A percentile compares a stretch with the other conserved stretches of the same genome.
These are phyloP conservation scores for Pantherophis vulpinus DNA, from an alignment of 2,797 vertebrate genomes.

Conservation along the genomic window DNA sequence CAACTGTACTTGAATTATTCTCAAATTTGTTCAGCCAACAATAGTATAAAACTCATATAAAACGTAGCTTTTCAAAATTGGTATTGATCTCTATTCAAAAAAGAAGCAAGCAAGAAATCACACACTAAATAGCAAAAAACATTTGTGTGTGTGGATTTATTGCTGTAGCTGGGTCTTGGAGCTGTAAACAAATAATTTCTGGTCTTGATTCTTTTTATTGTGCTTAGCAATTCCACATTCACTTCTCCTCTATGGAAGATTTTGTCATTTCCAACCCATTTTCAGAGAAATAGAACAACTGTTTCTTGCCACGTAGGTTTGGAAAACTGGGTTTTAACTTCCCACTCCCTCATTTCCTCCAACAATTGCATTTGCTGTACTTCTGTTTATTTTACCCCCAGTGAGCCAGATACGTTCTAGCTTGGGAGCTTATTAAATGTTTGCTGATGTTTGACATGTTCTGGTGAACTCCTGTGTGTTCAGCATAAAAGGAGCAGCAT, in stretches of 20 bases:
- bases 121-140: neutral
- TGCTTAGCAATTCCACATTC: conserved; percentile 22
- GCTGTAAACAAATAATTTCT: conserved; percentile 10
- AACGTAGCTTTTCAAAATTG: neutral
- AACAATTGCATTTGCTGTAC: conserved; percentile 21
- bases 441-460: conserved; percentile 22
- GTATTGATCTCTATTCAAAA: neutral
- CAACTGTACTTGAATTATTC: neutral
- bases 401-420: conserved; percentile 15
- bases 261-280: conserved; percentile 38
- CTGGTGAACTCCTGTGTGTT: conserved; percentile 25
- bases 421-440: conserved; percentile 14
- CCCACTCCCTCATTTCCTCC: conserved; percentile 29
- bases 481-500: conserved; percentile 5
- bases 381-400: conserved; percentile 31
- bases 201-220: conserved; percentile 5
- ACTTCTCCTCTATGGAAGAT: neutral
- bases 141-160: neutral
- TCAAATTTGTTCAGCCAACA: neutral
- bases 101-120: neutral
- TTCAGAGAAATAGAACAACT: conserved; percentile 1
- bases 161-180: neutral
- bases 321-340: conserved; percentile 28
- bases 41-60: neutral
- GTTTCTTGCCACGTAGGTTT: conserved; percentile 3